Percentiles rank a stretch among this genome's conserved stretches.
Conservation (phyloP, 2,113 vertebrate genomes). For the Cephalopholis sonnerati region DNA sequence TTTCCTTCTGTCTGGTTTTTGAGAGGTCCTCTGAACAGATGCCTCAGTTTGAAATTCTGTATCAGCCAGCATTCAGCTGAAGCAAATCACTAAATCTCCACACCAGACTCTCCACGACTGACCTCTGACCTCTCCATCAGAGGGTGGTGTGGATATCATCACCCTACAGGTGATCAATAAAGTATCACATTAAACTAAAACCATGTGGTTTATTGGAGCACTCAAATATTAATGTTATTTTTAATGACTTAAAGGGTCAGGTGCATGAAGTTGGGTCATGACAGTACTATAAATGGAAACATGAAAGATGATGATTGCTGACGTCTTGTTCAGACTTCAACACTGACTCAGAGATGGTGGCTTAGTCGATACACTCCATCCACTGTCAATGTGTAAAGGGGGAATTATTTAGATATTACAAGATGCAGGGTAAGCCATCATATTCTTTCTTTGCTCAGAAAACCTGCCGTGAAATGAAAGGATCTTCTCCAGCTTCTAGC, state of each 20-base stretch:
- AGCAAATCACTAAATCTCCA: conserved; percentile 30
- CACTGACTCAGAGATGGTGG: not conserved
- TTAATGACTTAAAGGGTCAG: not conserved
- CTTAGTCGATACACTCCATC: not conserved
- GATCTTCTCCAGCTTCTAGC: not conserved
- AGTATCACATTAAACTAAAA: conserved; percentile 13
- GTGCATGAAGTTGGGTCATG: not conserved
- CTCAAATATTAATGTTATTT: not conserved
- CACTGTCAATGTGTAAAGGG: not conserved
- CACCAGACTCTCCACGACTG: conserved; percentile 37
- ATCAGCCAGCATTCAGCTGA: not conserved
- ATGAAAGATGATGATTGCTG: not conserved
- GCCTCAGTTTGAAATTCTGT: not conserved
- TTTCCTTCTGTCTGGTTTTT: conserved; percentile 14
- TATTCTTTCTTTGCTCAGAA: not conserved
- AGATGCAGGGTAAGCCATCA: not conserved
- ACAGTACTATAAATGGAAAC: not conserved
- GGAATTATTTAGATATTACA: not conserved
- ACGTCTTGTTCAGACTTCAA: not conserved
- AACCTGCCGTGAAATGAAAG: not conserved
- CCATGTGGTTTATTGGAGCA: not conserved
- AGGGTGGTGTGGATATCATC: not conserved
- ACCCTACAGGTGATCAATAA: conserved; percentile 20
- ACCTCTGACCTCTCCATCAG: conserved; percentile 36
- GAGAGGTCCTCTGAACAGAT: not conserved